phyloP scores from a whole-genome alignment of 2,113 vertebrate genomes.

The Odontesthes bonariensis region DNA sequence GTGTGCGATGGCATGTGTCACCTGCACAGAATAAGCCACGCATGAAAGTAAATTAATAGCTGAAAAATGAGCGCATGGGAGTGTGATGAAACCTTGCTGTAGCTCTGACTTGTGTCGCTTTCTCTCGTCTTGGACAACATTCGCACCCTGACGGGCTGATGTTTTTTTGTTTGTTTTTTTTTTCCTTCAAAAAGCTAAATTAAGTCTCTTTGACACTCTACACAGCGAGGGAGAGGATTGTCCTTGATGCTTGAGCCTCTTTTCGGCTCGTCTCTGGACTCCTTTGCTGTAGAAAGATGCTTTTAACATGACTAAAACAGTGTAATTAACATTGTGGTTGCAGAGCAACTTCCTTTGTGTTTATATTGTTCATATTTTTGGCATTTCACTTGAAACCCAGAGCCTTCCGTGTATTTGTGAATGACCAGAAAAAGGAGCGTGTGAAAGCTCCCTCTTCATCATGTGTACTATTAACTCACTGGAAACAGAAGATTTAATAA shows the following conservation, averaged over 20 bases:
- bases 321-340: constrained; percentile 88
- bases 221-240: background rate
- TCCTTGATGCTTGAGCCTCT: constrained; percentile 25
- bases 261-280: constrained; percentile 26
- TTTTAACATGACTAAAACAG: constrained; percentile 75
- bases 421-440: constrained; percentile 85
- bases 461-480: constrained; percentile 84
- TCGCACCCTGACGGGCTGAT: constrained; percentile 9
- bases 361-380: constrained; percentile 81
- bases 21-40: constrained; percentile 38
- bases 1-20: background rate
- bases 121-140: constrained; percentile 1
- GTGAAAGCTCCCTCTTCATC: constrained; percentile 74
- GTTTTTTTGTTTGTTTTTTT: background rate
- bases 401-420: constrained; percentile 75
- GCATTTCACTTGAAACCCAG: constrained; percentile 84
- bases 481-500: constrained; percentile 85
- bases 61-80: background rate
- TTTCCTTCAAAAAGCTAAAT: background rate
- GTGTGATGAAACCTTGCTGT: constrained; percentile 18
- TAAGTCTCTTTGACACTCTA: background rate
- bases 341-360: constrained; percentile 88
- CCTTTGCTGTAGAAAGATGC: constrained; percentile 27
- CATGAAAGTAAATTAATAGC: constrained; percentile 8
- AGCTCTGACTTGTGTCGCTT: constrained; percentile 40